Evolutionary conservation across 2,113 vertebrate genomes (phyloP), one percentile per base, ranked within the genome.

Genomic region (Octodon degus): DNA sequence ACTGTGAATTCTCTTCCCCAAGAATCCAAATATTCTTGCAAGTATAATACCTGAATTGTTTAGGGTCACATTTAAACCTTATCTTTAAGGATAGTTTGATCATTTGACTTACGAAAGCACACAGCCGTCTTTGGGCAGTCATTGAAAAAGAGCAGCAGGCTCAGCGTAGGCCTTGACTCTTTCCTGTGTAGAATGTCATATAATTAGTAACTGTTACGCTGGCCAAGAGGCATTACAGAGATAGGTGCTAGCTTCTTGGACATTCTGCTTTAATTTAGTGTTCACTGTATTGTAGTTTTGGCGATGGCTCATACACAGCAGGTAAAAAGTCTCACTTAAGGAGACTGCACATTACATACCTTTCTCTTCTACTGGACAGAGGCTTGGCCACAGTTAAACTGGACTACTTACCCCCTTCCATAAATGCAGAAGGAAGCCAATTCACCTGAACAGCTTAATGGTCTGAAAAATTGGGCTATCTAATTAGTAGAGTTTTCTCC

Each of bases 251-350:
- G 86, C 55, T 89, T 96, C 62, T 74, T 55, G 95, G 76, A 76
- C 86, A 93, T 93, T 93, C 94, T 82, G 94, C 76, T 97, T 43
- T 91, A 83, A 89, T 93, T 97, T 70, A 91, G 47, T 81, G 50
- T 63, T 85, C 82, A 83, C 67, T 47, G 27, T 77, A 93, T 72
- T 76, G 79, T 67, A 67, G 24, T 86, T 93, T 83, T 85, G 50
- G 65, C 84, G 77, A 62, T 10, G 87, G 34, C 37, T 86, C 84
- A 94, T 62, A 58, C 16, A 85, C n/a, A 92, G 27, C n/a, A 25
- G 16, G 32, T 34, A 80, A 70, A 84, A 94, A 89, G 91, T 91
- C 58, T 83, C 70, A 93, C 88, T 30, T 89, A 91, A 96, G 83
- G 65, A 96, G 83, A 85, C 63, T 43, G 34, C 89, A 96, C 80